Evolutionary conservation across 2,113 vertebrate genomes (phyloP).

Genomic region (Canis aureus): DNA sequence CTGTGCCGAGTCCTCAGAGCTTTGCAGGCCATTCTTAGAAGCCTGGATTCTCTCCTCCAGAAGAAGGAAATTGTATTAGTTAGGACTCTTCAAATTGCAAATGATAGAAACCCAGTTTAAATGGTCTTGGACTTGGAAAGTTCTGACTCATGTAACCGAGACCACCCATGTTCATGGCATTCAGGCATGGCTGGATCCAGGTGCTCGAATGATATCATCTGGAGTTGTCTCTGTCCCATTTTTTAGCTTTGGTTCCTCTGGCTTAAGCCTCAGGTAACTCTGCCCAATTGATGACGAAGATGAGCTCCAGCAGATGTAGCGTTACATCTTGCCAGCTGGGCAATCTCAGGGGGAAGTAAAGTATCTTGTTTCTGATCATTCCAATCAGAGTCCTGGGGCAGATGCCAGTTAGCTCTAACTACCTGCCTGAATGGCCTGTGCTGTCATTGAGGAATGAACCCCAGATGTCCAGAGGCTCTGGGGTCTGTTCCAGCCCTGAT

Average conservation of each 20-base stretch:
- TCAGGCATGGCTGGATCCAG: slow-evolving; percentile 43
- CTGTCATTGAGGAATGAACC: neutral
- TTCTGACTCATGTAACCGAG: neutral
- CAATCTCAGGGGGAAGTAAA: neutral
- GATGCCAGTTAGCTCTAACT: neutral
- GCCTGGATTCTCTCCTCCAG: neutral
- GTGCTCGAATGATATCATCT: neutral
- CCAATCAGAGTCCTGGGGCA: neutral
- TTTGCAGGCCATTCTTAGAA: neutral
- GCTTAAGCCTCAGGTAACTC: neutral
- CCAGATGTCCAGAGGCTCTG: neutral
- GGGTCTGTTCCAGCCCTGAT: neutral
- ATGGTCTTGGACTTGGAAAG: neutral
- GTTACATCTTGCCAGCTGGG: neutral
- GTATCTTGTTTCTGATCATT: neutral
- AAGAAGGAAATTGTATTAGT: neutral
- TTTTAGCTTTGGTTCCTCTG: neutral
- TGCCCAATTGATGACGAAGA: neutral
- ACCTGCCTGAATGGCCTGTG: neutral
- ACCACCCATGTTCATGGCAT: neutral
- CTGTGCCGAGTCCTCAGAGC: neutral
- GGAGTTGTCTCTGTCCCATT: neutral
- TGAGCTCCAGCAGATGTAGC: neutral
- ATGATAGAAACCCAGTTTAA: neutral
- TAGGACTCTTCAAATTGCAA: neutral